Conservation (phyloP, 1,140 invertebrate species). For the Dolichoris vasculosae region DNA sequence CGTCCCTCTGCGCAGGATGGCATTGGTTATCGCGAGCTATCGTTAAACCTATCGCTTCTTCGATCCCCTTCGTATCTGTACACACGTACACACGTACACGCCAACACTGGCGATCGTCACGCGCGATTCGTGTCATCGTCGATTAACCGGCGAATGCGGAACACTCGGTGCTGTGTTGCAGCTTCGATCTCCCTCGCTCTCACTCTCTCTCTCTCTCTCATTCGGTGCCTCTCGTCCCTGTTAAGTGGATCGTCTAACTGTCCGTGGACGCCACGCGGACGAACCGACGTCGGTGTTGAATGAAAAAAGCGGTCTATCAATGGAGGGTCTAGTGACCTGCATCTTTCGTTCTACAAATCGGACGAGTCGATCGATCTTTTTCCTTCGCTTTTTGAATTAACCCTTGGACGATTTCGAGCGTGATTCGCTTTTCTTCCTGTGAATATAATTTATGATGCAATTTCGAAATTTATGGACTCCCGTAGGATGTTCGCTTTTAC, state of each 20-base stretch:
- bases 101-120: constrained; percentile 53
- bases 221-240: neutral
- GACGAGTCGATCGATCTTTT: neutral
- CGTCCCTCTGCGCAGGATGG: constrained; percentile 58
- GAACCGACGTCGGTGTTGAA: neutral
- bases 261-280: neutral
- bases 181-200: neutral
- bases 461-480: too few relatives aligned
- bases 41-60: constrained; percentile 49
- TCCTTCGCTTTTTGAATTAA: neutral
- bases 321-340: constrained; percentile 30
- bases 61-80: constrained; percentile 50
- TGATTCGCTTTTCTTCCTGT: too few relatives aligned
- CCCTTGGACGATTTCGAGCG: too few relatives aligned
- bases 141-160: constrained; percentile 63
- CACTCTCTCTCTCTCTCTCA: neutral
- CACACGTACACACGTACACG: constrained; percentile 33
- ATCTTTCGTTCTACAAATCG: constrained; percentile 24
- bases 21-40: constrained; percentile 63
- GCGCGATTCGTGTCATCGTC: constrained; percentile 64
- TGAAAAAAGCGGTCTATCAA: neutral
- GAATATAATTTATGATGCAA: too few relatives aligned
- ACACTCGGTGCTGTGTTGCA: constrained; percentile 49
- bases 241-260: neutral
- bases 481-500: too few relatives aligned